These are phyloP conservation scores for Polyommatus iphigenia DNA, from an alignment of 2,888 invertebrate species.

Conservation along the genomic window DNA sequence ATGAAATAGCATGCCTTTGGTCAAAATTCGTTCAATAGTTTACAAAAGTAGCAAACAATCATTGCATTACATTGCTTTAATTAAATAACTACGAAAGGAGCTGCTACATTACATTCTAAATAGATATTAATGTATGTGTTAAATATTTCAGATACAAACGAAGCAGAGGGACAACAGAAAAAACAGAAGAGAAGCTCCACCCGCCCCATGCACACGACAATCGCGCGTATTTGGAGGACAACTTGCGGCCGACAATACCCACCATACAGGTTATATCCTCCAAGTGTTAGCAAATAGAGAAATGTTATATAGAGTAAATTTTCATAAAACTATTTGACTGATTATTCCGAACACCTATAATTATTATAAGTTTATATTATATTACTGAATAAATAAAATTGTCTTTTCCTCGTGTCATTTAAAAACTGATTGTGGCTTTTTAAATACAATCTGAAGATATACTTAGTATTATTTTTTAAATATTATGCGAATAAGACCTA, in stretches of 20 bases:
- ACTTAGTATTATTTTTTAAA: too few relatives aligned
- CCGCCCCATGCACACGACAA: constrained; percentile 32
- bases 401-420: background rate
- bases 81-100: too few relatives aligned
- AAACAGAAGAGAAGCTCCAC: constrained; percentile 25
- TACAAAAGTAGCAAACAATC: too few relatives aligned
- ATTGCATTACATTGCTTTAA: too few relatives aligned
- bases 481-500: too few relatives aligned
- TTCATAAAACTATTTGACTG: background rate
- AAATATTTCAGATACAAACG: background rate
- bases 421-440: background rate
- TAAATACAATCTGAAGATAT: too few relatives aligned
- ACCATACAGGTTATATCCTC: constrained; percentile 52
- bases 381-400: background rate
- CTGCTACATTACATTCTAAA: too few relatives aligned
- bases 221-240: constrained; percentile 47
- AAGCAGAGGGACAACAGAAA: constrained; percentile 22
- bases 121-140: too few relatives aligned
- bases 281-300: constrained; percentile 51
- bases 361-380: background rate
- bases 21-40: too few relatives aligned
- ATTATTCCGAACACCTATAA: background rate
- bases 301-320: too few relatives aligned
- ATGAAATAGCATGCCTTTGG: too few relatives aligned
- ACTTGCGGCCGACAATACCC: constrained; percentile 51